Evolutionary conservation across 2,888 invertebrate genomes (phyloP).

Genomic region (Volucella zonaria): DNA sequence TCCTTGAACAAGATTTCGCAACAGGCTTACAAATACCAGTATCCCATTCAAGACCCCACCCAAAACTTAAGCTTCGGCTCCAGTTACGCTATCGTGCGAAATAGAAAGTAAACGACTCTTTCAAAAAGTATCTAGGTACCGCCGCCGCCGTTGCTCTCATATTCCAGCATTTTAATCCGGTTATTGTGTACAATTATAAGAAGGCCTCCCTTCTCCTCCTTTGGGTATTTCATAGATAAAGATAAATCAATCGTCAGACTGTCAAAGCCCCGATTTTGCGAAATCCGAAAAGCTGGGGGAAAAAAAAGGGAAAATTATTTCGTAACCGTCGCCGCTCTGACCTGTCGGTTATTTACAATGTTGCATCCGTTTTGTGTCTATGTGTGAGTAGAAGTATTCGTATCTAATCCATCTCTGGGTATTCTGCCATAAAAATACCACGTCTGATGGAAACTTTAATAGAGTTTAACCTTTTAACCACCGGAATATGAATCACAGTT

Average conservation of each 20-base stretch:
- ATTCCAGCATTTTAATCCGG: conserved; percentile 30
- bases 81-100: conserved; percentile 25
- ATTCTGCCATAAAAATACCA: conserved; percentile 20
- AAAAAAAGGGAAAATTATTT: conserved; percentile 35
- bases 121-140: background rate
- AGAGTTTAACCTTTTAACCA: conserved; percentile 62
- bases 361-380: conserved; percentile 5
- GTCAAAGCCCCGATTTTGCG: conserved; percentile 46
- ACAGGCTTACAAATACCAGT: conserved; percentile 14
- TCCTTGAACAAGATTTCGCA: conserved; percentile 58
- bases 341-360: conserved; percentile 11
- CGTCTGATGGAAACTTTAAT: conserved; percentile 34
- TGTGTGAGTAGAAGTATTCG: background rate
- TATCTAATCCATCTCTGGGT: conserved; percentile 6
- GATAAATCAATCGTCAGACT: conserved; percentile 42
- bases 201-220: background rate
- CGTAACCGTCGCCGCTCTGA: conserved; percentile 32
- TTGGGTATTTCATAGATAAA: conserved; percentile 31
- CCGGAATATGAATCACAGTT: conserved; percentile 61
- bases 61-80: conserved; percentile 19
- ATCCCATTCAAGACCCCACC: conserved; percentile 48
- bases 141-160: background rate
- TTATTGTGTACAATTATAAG: conserved; percentile 25
- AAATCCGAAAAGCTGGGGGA: background rate
- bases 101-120: conserved; percentile 56